Percentiles rank a stretch among this genome's conserved stretches.
These are phyloP conservation scores for Spinibarbus caldwelli DNA, from an alignment of 2,797 vertebrate species.

Conservation along the genomic window DNA sequence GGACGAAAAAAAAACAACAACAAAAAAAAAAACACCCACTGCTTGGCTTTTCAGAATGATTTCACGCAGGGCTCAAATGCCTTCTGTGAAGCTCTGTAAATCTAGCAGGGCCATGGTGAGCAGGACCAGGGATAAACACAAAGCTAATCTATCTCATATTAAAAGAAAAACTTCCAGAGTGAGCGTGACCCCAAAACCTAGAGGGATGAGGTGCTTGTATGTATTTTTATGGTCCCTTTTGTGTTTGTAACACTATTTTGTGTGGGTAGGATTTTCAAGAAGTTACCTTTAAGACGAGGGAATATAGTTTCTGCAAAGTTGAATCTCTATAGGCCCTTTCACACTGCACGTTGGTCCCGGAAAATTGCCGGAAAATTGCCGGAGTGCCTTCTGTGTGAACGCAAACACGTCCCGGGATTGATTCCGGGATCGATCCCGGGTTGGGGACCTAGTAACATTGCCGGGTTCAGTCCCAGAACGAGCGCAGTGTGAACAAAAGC, in stretches of 20 bases:
- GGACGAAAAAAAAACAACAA: background rate
- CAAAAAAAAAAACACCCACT: background rate
- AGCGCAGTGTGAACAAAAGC: too few relatives aligned
- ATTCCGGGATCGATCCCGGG: too few relatives aligned
- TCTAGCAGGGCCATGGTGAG: background rate
- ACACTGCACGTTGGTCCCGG: too few relatives aligned
- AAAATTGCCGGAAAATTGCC: too few relatives aligned
- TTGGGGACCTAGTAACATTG: too few relatives aligned
- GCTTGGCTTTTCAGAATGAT: slow-evolving; percentile 41
- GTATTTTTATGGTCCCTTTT: slow-evolving; percentile 16
- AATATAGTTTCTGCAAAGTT: slow-evolving; percentile 6
- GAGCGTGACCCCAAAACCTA: background rate
- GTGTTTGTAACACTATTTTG: background rate
- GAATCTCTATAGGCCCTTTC: too few relatives aligned
- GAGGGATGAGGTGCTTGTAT: background rate
- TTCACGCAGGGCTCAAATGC: slow-evolving; percentile 43
- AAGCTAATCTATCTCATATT: slow-evolving; percentile 32
- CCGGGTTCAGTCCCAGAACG: too few relatives aligned
- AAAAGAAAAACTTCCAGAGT: background rate
- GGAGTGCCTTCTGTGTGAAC: too few relatives aligned
- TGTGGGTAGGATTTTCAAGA: slow-evolving; percentile 1
- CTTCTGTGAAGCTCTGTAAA: slow-evolving; percentile 30
- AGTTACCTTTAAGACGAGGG: background rate
- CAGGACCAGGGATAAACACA: slow-evolving; percentile 26
- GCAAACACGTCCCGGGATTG: too few relatives aligned